Conservation (phyloP, 2,888 invertebrate genomes). For the Dicranocentrus wangi region DNA sequence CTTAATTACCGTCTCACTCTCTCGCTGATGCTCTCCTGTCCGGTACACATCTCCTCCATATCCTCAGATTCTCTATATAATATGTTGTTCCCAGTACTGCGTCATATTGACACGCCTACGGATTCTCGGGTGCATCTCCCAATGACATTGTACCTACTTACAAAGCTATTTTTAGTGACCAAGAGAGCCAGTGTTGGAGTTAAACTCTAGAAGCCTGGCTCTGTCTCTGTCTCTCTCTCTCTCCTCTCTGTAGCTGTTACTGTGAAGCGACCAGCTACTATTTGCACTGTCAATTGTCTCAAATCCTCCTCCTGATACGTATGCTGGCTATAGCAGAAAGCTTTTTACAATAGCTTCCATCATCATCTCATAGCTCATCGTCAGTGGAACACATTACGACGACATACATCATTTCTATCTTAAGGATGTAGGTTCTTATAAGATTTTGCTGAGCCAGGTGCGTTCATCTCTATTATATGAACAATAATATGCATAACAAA, state of each 20-base stretch:
- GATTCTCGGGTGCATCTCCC: background rate
- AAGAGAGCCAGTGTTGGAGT: too few species aligned
- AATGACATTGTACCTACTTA: background rate
- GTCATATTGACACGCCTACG: slow-evolving; percentile 24
- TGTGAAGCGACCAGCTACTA: slow-evolving; percentile 1
- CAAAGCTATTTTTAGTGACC: background rate
- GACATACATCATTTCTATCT: too few species aligned
- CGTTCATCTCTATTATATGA: too few species aligned
- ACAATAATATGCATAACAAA: too few species aligned
- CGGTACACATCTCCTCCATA: background rate
- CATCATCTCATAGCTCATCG: too few species aligned
- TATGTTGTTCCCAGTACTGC: background rate
- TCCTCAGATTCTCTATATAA: background rate
- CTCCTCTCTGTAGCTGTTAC: slow-evolving; percentile 15
- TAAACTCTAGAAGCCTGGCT: too few species aligned
- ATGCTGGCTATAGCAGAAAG: background rate
- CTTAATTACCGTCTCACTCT: slow-evolving; percentile 14
- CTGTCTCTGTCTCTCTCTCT: too few species aligned
- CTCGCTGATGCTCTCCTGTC: slow-evolving; percentile 5
- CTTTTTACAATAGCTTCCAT: too few species aligned
- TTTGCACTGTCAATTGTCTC: too few species aligned
- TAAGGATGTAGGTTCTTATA: too few species aligned
- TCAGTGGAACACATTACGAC: too few species aligned
- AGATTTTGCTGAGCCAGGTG: too few species aligned
- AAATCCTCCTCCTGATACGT: background rate